Evolutionary conservation across 2,888 invertebrate genomes (phyloP), one percentile per base, ranked within the genome.

Genomic region (Silvanus unidentatus): DNA sequence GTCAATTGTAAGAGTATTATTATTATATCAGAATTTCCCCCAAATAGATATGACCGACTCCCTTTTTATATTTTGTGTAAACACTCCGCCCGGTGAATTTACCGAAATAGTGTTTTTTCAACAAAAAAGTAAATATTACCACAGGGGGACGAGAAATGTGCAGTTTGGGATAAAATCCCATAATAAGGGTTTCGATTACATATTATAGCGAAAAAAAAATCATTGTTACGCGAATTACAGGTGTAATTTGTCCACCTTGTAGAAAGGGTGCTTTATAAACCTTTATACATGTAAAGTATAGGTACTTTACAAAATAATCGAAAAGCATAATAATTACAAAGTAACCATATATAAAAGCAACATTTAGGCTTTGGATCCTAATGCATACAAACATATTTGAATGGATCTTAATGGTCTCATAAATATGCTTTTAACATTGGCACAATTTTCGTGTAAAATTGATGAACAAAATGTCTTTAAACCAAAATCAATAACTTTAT

Each of bases 21-120:
- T 61, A 55, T 50, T 49, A 44, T 50, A 48, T 49, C 44, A 44
- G 40, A 47, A 51, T 55, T 56, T 54, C 50, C 55, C 56, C 58
- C 50, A 55, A 53, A 58, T 47, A 46, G 39, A 44, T 45, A 55
- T 45, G 42, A 51, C 45, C 47, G 48, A 44, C 55, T 56, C 59
- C 62, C 58, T 65, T 65, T 65, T 63, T 61, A 62, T 67, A 63
- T 64, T 64, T 65, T 65, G 59, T 59, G 67, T 69, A 69, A 69
- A 69, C 67, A 69, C 58, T 55, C 63, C 69, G 66, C 69, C 69
- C 54, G 58, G 58, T 55, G 63, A 65, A 64, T 68, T 65, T 65
- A 55, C 58, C 52, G 59, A 63, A 66, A 65, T 58, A 56, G 58
- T 63, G 63, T 66, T 66, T 62, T 65, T 65, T 52, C 62, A 62